phyloP scores from a whole-genome alignment of 2,797 vertebrate species.

The Vespertilio murinus region DNA sequence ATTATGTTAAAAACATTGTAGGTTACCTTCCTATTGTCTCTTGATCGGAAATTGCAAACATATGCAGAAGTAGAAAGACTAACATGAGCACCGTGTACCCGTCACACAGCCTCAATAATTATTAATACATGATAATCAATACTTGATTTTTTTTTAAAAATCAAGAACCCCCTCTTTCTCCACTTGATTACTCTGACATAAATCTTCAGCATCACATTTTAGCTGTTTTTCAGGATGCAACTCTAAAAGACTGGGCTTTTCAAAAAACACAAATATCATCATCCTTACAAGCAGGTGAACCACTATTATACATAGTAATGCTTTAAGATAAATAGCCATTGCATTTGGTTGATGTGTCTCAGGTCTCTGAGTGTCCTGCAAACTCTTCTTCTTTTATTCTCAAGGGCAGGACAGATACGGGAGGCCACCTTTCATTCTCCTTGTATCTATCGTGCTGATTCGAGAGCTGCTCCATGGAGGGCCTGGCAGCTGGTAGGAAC shows the following conservation, averaged over 20 bases:
- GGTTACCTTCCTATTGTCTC: neutral
- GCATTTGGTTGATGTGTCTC: neutral
- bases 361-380: neutral
- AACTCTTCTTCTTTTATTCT: neutral
- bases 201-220: neutral
- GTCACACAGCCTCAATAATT: neutral
- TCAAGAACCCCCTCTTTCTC: neutral
- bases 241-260: neutral
- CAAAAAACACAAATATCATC: neutral
- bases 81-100: neutral
- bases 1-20: neutral
- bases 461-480: neutral
- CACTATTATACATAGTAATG: neutral
- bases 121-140: neutral
- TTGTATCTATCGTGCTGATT: neutral
- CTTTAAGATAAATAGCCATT: neutral
- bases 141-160: neutral
- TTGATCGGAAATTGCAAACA: neutral
- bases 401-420: neutral
- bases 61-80: neutral
- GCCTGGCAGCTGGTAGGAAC: neutral
- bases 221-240: neutral
- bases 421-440: neutral
- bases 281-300: neutral
- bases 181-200: neutral